Evolutionary conservation across 2,888 invertebrate genomes (phyloP).

Genomic region (Ophion costatus): DNA sequence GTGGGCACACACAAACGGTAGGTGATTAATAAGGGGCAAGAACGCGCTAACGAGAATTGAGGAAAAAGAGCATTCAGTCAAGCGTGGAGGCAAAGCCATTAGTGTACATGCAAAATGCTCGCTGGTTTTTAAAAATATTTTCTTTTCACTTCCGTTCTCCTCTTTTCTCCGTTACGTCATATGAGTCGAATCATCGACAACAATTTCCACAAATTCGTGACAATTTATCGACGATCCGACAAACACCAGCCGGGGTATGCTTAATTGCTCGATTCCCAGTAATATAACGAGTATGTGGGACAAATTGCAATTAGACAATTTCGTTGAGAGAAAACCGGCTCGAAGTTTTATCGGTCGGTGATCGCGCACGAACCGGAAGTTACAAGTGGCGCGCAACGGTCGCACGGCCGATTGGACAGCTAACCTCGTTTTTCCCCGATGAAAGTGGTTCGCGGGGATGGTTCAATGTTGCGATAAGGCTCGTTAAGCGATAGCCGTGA

Average conservation of each 20-base stretch:
- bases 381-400: background rate
- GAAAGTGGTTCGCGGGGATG: background rate
- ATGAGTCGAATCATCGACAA: background rate
- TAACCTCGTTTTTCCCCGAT: background rate
- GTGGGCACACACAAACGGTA: background rate
- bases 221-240: background rate
- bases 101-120: background rate
- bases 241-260: background rate
- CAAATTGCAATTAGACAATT: background rate
- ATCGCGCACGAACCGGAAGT: background rate
- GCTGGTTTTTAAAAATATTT: background rate
- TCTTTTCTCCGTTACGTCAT: background rate
- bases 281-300: background rate
- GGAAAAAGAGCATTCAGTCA: conserved; percentile 47
- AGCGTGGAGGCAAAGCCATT: conserved; percentile 14
- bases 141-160: background rate
- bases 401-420: background rate
- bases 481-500: background rate
- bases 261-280: background rate
- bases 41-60: conserved; percentile 59
- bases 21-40: conserved; percentile 56
- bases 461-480: background rate
- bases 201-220: background rate
- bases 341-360: background rate
- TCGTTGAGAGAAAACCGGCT: background rate